Base-by-base conservation (phyloP, 2,113 vertebrate genomes). In the Rhinogobius similis region DNA sequence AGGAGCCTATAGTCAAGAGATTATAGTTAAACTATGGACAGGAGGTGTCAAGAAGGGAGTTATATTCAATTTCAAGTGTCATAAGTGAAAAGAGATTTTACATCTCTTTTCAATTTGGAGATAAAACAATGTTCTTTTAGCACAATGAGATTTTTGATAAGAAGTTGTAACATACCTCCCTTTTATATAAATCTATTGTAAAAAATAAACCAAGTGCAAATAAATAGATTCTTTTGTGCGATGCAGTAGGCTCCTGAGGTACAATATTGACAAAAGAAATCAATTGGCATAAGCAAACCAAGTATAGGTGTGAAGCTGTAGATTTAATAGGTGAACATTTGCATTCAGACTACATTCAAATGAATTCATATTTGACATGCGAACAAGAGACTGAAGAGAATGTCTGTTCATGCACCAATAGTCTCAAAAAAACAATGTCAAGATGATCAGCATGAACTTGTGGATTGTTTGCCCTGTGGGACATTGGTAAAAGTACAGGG, bases 391-490 rank as follows among this genome's bases (percentile, higher is more conserved):
- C 24, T n/a, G 14, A 10, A 36, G 21, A 9, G 43, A 62, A 53
- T 62, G 71, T 68, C 53, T 68, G 29, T 55, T 80, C 23, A 75
- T 75, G 70, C 73, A 70, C 8, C 11, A 78, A 74, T 52, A 56
- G n/a, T 29, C 62, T 23, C 9, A 79, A 52, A 76, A 36, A 14
- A 83, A 68, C 56, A 20, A 68, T 39, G 80, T 77, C 73, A 78
- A 63, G 81, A 66, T 72, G 59, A 79, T 79, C 55, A 82, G 69
- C 52, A 24, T 20, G 63, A 81, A 65, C 36, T 14, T 58, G 53
- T 65, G 73, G 63, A 75, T 69, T 73, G 75, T 72, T 76, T 58
- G 68, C n/a, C 61, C 66, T 81, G 71, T 75, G 69, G 79, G 21
- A 26, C n/a, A 68, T 62, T 58, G 68, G 86, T 82, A 88, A 79